phyloP scores from a whole-genome alignment of 2,113 vertebrate species.

The Syrmaticus mikado region DNA sequence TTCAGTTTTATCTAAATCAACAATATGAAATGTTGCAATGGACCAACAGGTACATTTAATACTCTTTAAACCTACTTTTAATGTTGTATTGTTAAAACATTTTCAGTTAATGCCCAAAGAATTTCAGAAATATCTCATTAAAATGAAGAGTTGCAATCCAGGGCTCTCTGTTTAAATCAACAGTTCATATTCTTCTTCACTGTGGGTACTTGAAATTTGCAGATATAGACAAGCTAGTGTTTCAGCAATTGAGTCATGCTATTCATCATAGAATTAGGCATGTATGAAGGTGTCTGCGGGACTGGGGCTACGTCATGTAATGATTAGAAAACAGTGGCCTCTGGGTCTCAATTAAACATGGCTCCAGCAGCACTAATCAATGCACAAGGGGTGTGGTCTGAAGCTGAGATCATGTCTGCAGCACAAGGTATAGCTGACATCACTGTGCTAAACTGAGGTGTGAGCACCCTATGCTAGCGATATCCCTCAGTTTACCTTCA shows the following conservation, averaged over 20 bases:
- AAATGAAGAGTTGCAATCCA: background rate
- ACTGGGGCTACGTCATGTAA: background rate
- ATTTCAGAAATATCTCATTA: background rate
- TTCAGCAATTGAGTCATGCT: conserved; percentile 56
- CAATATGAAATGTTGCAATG: background rate
- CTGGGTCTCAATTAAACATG: conserved; percentile 64
- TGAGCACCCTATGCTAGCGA: background rate
- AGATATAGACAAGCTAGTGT: conserved; percentile 43
- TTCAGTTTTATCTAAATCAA: background rate
- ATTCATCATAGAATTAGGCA: conserved; percentile 41
- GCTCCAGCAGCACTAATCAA: conserved; percentile 56
- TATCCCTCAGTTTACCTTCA: conserved; percentile 37
- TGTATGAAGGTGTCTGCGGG: conserved; percentile 54
- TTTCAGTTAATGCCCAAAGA: background rate
- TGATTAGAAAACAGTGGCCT: conserved; percentile 64
- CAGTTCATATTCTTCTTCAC: background rate
- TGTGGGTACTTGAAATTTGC: background rate
- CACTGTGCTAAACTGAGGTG: conserved; percentile 33
- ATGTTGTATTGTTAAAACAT: background rate
- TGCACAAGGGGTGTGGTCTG: background rate
- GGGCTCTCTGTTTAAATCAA: background rate
- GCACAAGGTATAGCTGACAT: conserved; percentile 35
- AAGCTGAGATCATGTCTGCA: conserved; percentile 66
- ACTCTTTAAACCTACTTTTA: background rate
- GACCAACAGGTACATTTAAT: background rate